phyloP scores from a whole-genome alignment of 2,888 invertebrate genomes.

The Parelbella ahira region DNA sequence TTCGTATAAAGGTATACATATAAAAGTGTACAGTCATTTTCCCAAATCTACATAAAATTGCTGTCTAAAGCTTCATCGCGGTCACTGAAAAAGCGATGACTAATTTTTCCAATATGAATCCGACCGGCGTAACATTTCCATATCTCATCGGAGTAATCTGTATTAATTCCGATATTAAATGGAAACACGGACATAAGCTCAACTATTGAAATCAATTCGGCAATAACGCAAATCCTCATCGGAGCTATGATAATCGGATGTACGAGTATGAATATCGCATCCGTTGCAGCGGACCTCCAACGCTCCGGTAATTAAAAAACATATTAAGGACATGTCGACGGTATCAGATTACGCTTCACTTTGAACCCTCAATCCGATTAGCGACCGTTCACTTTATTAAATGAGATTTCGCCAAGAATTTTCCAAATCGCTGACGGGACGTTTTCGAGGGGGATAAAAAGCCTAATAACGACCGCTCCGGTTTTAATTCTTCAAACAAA shows the following conservation, averaged over 20 bases:
- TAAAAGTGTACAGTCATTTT: no score
- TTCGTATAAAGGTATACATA: no score
- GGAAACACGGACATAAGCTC: slow-evolving; percentile 36
- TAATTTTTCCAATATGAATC: slow-evolving; percentile 26
- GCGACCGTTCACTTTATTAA: slow-evolving; percentile 28
- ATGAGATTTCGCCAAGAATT: slow-evolving; percentile 25
- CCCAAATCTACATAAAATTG: no score
- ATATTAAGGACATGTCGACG: slow-evolving; percentile 48
- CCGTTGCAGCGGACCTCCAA: slow-evolving; percentile 20
- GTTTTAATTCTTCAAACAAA: slow-evolving; percentile 36
- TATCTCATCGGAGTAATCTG: slow-evolving; percentile 44
- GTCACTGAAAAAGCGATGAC: slow-evolving; percentile 20
- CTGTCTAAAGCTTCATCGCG: slow-evolving; percentile 7
- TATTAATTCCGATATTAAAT: slow-evolving; percentile 50
- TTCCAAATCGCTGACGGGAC: slow-evolving; percentile 19
- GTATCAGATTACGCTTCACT: slow-evolving; percentile 24
- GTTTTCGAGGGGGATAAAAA: slow-evolving; percentile 18
- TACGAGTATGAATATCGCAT: slow-evolving; percentile 28
- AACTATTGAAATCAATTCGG: slow-evolving; percentile 49
- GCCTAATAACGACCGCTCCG: slow-evolving; percentile 28
- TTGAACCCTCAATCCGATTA: slow-evolving; percentile 51
- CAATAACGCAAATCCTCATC: slow-evolving; percentile 45
- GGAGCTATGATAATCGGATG: slow-evolving; percentile 53
- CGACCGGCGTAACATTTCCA: slow-evolving; percentile 31
- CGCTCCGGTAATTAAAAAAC: slow-evolving; percentile 62